Base-by-base conservation (phyloP, 2,888 invertebrate species). In the Disparrhopalites patrizii region DNA sequence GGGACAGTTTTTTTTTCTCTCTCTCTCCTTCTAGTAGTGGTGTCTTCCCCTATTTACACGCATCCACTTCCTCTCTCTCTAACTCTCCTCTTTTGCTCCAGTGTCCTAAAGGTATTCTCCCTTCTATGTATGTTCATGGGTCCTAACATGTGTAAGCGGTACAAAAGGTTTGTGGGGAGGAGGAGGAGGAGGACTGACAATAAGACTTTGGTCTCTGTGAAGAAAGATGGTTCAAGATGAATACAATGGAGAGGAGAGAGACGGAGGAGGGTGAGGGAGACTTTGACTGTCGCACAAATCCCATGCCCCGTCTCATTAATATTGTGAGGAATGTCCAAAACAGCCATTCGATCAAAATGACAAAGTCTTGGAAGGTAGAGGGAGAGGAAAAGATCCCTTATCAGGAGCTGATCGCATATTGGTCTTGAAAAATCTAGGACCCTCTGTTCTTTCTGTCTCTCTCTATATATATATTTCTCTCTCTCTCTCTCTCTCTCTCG, bases 261-360 rank as follows among this genome's bases (percentile, higher is more conserved):
- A n/a, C n/a, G n/a, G n/a, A n/a, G n/a, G n/a, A n/a, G n/a, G n/a
- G n/a, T n/a, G n/a, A n/a, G n/a, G n/a, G n/a, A n/a, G n/a, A 28
- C 33, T 30, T 52, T 52, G 57, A 58, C 66, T 57, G 60, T 60
- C 65, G 60, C 60, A 65, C 68, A 62, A 66, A 61, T 50, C 63
- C 65, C 58, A 62, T 60, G n/a, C 51, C 47, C 66, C 66, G 55
- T 67, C 68, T 71, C 68, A 71, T 71, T 69, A 69, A 71, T 71
- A 71, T 69, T 71, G 69, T 71, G 66, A 66, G 69, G 71, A 71
- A 71, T 71, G 69, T 62, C 62, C 62, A 61, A 64, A 55, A 61
- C 62, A 69, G 62, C 54, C 68, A 67, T 68, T 69, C 70, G 62
- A 68, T 70, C 68, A 69, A 71, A 69, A 68, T 63, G 67, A 68